Percentiles rank a stretch among this genome's conserved stretches.
phyloP scores from a whole-genome alignment of 1,140 invertebrate species.

The Vollenhovia emeryi region DNA sequence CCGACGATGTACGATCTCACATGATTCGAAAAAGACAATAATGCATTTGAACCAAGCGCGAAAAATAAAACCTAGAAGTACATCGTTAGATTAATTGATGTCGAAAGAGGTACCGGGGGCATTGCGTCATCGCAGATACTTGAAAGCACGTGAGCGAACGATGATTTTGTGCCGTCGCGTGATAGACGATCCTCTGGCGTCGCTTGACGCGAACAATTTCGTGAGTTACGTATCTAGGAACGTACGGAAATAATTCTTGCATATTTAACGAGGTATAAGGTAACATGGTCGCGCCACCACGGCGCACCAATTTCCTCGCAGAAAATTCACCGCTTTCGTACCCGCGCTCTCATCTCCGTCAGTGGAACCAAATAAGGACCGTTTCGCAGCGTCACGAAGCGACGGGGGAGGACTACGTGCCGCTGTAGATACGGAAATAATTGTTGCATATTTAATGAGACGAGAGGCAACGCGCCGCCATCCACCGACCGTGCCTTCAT shows the following conservation, averaged over 20 bases:
- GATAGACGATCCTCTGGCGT: background rate
- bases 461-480: conserved; percentile 49
- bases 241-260: conserved; percentile 72
- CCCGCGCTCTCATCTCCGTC: conserved; percentile 28
- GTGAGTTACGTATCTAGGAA: conserved; percentile 51
- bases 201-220: conserved; percentile 32
- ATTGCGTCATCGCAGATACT: background rate
- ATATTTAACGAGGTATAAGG: conserved; percentile 73
- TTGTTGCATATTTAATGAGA: conserved; percentile 77
- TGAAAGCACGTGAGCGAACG: background rate
- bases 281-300: conserved; percentile 55
- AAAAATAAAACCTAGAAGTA: background rate
- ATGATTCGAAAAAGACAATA: background rate
- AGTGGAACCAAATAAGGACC: conserved; percentile 56
- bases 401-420: conserved; percentile 60
- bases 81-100: background rate
- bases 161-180: background rate
- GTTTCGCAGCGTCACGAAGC: conserved; percentile 57
- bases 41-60: too few species aligned
- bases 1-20: background rate
- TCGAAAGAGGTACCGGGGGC: background rate
- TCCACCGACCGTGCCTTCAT: conserved; percentile 59
- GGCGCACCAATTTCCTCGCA: conserved; percentile 64
- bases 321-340: conserved; percentile 69
- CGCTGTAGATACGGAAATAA: conserved; percentile 71